Evolutionary conservation across 2,113 vertebrate species (phyloP).

Genomic region (Rhinolophus ferrumequinum): DNA sequence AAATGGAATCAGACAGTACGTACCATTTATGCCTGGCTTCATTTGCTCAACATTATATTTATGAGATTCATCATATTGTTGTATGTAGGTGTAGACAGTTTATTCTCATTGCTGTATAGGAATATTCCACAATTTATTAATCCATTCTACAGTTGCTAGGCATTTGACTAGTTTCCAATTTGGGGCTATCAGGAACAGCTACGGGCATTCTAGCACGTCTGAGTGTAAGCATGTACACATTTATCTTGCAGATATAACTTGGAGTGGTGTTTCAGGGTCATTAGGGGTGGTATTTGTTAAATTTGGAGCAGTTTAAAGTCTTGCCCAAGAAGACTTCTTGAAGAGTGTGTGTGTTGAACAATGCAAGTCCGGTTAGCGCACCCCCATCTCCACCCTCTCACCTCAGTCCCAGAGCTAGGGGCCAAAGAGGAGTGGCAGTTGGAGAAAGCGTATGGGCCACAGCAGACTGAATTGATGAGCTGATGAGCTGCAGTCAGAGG

Average conservation of each 20-base stretch:
- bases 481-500: background rate
- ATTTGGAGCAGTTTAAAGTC: background rate
- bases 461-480: background rate
- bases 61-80: background rate
- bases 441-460: background rate
- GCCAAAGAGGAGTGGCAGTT: background rate
- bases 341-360: background rate
- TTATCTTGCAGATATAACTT: background rate
- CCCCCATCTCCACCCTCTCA: background rate
- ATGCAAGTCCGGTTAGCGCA: background rate
- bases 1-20: background rate
- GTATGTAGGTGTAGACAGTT: background rate
- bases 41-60: background rate
- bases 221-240: background rate
- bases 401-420: background rate
- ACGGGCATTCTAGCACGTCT: background rate
- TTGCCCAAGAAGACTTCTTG: background rate
- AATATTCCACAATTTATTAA: background rate
- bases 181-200: background rate
- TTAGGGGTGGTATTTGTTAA: background rate
- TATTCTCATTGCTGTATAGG: background rate
- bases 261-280: background rate
- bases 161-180: conserved; percentile 33
- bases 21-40: background rate
- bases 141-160: background rate